Base-by-base conservation (phyloP, 2,113 vertebrate genomes). In the Saimiri boliviensis region DNA sequence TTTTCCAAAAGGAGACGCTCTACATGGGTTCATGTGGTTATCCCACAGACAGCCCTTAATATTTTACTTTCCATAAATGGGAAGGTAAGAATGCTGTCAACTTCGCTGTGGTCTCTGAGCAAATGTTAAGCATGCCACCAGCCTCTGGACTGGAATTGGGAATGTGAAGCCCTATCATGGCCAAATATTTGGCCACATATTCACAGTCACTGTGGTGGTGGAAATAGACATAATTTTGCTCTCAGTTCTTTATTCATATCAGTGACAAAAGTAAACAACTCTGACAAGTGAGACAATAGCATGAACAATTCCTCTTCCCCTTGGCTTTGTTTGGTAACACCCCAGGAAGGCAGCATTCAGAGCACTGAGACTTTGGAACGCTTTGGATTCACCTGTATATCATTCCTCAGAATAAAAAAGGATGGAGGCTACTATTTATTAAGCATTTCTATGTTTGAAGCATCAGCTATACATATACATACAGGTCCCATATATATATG, bases 61-160 rank as follows among this genome's bases (percentile, higher is more conserved):
- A 88, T 93, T 93, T 85, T 25, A 37, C 37, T 88, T 71, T 89
- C n/a, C 86, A 23, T 45, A 56, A 94, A 79, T 52, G 85, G 92
- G 92, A 52, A 91, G 68, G 85, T 32, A 40, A 52, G 37, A 77
- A 23, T 9, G 35, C 40, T 86, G 27, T 52, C 73, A 52, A 13
- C 32, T 60, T 81, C 8, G 17, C 35, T 35, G 42, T 70, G n/a
- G 20, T 47, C 52, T 81, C 58, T 40, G 25, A 47, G 20, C n/a
- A 85, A 85, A 88, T 23, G 35, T 35, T 37, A 58, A 6, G 30
- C 42, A 40, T 14, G 25, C 9, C 16, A 19, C 16, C 30, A n/a
- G 27, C 52, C 70, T 95, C 27, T 68, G 68, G 17, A 47, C 19
- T 27, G 35, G 35, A n/a, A 56, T 8, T 37, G 52, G 42, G 11